Percentiles rank a stretch among this genome's conserved stretches.
phyloP scores from a whole-genome alignment of 2,888 invertebrate genomes.

The Cantharis flavilabris region DNA sequence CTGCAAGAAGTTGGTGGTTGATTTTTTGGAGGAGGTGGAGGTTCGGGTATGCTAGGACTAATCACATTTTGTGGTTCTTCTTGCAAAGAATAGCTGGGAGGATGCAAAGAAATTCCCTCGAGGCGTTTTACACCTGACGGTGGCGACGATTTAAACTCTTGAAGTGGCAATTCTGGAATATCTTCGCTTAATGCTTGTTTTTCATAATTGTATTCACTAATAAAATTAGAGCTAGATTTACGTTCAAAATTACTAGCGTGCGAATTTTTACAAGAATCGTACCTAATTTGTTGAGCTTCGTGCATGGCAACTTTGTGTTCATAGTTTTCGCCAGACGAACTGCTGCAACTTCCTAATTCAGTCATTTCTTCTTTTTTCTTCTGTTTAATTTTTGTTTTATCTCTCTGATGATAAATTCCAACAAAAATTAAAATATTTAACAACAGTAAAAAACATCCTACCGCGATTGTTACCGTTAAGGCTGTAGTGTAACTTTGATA shows the following conservation, averaged over 20 bases:
- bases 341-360: constrained; percentile 72
- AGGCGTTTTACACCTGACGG: constrained; percentile 60
- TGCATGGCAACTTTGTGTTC: constrained; percentile 57
- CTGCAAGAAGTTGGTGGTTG: constrained; percentile 50
- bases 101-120: constrained; percentile 47
- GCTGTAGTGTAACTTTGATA: constrained; percentile 90
- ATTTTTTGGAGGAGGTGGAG: constrained; percentile 64
- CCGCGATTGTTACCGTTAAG: constrained; percentile 83
- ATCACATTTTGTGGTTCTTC: constrained; percentile 41
- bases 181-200: constrained; percentile 64
- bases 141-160: constrained; percentile 65
- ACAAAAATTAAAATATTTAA: constrained; percentile 86
- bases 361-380: constrained; percentile 76
- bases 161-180: constrained; percentile 67
- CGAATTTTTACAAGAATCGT: constrained; percentile 47
- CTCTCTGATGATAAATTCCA: constrained; percentile 85
- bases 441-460: constrained; percentile 80
- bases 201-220: constrained; percentile 69
- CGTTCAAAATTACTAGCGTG: constrained; percentile 63
- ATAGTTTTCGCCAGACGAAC: constrained; percentile 63
- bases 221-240: constrained; percentile 60
- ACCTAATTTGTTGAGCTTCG: constrained; percentile 34
- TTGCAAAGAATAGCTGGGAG: constrained; percentile 44
- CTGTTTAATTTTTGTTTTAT: constrained; percentile 61
- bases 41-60: constrained; percentile 62